phyloP scores from a whole-genome alignment of 2,888 invertebrate species.

The Julus scandinavius region DNA sequence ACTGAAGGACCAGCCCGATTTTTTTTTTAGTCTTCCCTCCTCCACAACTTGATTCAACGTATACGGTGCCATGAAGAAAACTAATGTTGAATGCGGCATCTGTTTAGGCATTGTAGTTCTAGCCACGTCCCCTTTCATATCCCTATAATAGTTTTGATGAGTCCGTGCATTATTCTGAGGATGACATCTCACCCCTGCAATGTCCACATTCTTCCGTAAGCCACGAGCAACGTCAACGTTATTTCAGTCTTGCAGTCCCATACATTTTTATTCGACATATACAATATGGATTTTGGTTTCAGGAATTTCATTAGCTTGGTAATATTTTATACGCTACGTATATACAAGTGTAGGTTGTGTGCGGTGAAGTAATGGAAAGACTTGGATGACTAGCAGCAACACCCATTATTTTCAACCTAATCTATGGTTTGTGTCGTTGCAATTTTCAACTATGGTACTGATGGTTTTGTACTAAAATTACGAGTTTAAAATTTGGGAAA shows the following conservation, averaged over 20 bases:
- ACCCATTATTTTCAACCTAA: background rate
- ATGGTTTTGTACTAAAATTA: background rate
- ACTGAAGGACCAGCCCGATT: constrained; percentile 14
- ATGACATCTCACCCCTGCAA: constrained; percentile 29
- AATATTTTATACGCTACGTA: background rate
- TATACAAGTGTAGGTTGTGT: background rate
- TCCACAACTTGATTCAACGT: constrained; percentile 26
- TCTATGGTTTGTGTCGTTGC: background rate
- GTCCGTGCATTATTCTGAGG: constrained; percentile 7
- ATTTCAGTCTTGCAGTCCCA: background rate
- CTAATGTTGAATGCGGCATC: constrained; percentile 4
- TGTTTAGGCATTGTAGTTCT: constrained; percentile 16
- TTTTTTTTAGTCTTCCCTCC: background rate
- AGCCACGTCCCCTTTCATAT: background rate
- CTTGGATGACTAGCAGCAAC: background rate
- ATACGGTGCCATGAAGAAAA: background rate
- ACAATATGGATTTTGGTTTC: constrained; percentile 13
- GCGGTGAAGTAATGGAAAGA: background rate
- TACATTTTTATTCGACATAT: constrained; percentile 5
- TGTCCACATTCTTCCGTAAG: background rate
- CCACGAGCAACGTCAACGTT: constrained; percentile 1
- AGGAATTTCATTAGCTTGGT: constrained; percentile 19
- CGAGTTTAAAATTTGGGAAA: background rate
- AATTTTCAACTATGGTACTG: background rate
- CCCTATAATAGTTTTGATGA: background rate